These are phyloP conservation scores for Motacilla alba DNA, from an alignment of 2,113 vertebrate species.

Conservation along the genomic window DNA sequence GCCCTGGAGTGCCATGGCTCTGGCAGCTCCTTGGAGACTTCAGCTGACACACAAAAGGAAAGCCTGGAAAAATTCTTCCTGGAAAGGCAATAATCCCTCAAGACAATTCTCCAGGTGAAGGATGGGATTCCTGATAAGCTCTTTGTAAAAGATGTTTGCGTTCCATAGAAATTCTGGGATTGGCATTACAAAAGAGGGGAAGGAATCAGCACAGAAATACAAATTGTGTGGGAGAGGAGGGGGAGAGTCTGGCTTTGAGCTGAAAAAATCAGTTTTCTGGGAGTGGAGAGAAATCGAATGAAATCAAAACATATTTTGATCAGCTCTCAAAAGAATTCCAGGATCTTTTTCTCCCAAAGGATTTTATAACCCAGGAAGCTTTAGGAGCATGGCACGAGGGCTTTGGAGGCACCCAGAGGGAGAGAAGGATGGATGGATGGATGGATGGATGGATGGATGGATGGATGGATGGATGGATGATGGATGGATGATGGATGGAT, in stretches of 20 bases:
- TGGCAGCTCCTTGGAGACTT: neutral
- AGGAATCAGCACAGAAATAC: neutral
- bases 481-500: too few species aligned
- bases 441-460: neutral
- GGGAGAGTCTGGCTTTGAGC: neutral
- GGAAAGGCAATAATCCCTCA: neutral
- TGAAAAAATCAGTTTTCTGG: neutral
- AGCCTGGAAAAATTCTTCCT: neutral
- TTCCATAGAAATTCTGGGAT: neutral
- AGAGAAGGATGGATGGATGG: neutral
- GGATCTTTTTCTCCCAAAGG: neutral
- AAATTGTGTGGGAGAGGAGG: neutral
- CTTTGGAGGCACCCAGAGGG: neutral
- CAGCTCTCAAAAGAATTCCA: neutral
- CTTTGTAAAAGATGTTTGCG: neutral
- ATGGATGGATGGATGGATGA: too few species aligned
- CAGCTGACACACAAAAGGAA: neutral
- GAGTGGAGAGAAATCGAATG: neutral
- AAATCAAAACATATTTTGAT: neutral
- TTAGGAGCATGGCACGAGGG: accelerated
- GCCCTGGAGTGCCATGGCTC: accelerated
- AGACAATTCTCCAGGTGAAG: neutral
- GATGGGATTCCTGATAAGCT: neutral
- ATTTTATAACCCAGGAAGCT: neutral
- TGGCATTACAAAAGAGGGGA: neutral